Conservation (phyloP, 2,888 invertebrate species). For the Napeogenes inachia region DNA sequence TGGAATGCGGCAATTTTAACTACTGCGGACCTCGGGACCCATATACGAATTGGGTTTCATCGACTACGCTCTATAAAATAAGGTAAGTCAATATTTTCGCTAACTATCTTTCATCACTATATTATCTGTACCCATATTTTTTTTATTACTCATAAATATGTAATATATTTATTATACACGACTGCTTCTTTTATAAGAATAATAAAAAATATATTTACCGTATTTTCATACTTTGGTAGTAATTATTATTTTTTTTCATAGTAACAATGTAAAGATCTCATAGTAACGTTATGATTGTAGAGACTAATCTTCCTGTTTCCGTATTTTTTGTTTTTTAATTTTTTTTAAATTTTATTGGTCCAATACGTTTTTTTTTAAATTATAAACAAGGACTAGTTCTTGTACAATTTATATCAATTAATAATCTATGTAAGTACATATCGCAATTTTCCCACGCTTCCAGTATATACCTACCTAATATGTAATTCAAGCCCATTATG, state of each 20-base stretch:
- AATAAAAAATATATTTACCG: no score
- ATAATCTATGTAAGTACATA: slow-evolving; percentile 5
- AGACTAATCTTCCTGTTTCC: no score
- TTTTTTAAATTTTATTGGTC: not conserved
- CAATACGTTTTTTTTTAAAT: no score
- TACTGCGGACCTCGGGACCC: slow-evolving; percentile 72
- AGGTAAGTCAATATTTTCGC: slow-evolving; percentile 47
- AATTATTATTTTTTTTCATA: no score
- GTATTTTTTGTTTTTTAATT: no score
- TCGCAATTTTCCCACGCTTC: slow-evolving; percentile 28
- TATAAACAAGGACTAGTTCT: no score
- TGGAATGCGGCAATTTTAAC: slow-evolving; percentile 78
- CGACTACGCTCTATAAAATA: slow-evolving; percentile 49
- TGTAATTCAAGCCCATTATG: slow-evolving; percentile 25
- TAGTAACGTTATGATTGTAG: no score
- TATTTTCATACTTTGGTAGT: no score
- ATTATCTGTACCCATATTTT: not conserved
- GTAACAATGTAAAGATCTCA: no score
- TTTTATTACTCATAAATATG: no score
- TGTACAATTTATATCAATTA: not conserved
- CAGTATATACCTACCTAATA: slow-evolving; percentile 12
- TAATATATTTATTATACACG: no score
- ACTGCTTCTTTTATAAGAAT: no score
- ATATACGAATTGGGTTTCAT: slow-evolving; percentile 65
- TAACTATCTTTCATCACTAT: not conserved